Base-by-base conservation (phyloP, 92 coral and sea anemone species). In the Palythoa grandis region DNA sequence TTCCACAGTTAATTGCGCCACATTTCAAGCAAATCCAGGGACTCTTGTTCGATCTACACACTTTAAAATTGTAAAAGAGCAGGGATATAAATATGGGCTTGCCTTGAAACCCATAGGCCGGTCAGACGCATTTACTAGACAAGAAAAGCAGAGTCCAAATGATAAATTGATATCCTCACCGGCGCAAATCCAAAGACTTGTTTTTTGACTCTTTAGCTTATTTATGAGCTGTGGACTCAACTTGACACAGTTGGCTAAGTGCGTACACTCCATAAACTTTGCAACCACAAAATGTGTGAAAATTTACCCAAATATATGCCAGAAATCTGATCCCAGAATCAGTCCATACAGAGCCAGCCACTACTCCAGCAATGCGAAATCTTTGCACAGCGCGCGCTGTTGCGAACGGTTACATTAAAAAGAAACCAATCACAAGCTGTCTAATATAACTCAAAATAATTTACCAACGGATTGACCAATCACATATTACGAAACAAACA, bases 21-120 rank as follows among this genome's bases (percentile, higher is more conserved):
- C 99, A 97, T 40, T 93, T 95, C 60, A 97, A 90, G 74, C 99
- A 97, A 17, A 97, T 89, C 99, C 99, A 97, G 11, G 99, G 93
- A 83, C 98, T 97, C 88, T 95, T 97, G 16, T 96, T 83, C 8
- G 99, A 93, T 78, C 96, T 94, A 83, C 99, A 97, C 70, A 88
- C 99, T 97, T 63, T 5, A 43, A 79, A 52, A 77, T 39, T n/a
- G 25, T 70, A 72, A 63, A 88, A 91, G 11, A 77, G 77, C 43
- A 68, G 63, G 35, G 68, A 61, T 11, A 53, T 73, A 37, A 52
- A 68, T n/a, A 54, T 11, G 19, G 68, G 40, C 38, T 16, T 12
- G 47, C 11, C 19, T 13, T 15, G 52, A 39, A 37, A 20, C 11
- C 67, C 57, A 88, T 65, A 85, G 57, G 82, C 61, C 60, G 91